Evolutionary conservation across 2,113 vertebrate species (phyloP), one percentile per base, ranked within the genome.

Genomic region (Strix uralensis): DNA sequence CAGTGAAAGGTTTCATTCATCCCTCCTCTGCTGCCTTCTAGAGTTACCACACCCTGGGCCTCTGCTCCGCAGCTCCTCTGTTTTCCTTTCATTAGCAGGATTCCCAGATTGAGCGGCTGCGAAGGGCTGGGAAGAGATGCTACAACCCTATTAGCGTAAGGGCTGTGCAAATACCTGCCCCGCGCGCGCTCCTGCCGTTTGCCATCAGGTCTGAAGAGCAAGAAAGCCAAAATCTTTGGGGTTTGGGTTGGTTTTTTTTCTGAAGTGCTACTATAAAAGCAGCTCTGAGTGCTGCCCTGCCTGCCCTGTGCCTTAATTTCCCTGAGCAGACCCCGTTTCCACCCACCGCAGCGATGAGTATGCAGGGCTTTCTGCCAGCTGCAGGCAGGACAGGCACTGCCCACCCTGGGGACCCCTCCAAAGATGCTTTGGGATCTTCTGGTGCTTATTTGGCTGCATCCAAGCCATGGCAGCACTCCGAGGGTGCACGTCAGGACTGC

Each of bases 1-100:
- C 92, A 78, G 73, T 98, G 98, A 98, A 98, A 98, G 98, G 97
- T 93, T 97, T 95, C 97, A 98, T 98, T 98, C 97, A 96, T 96
- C 88, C 95, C 94, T 92, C 88, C 92, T 81, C 95, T 89, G 95
- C 92, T 93, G 97, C 97, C 97, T 96, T 96, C 92, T 32, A 96
- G 86, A 97, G 97, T 72, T 97, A 93, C 98, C 97, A 97, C 98
- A 81, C 96, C 97, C 98, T 71, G 97, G 96, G 96, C 94, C 96
- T 97, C 95, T 18, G 95, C 96, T 88, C 86, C 27, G 51, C 65
- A 51, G 94, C 70, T 81, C 42, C 65, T 81, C 95, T 97, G 97
- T 98, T 98, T 98, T 97, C 93, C 97, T 98, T 97, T 83, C 97
- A 95, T 97, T 90, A 97, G 96, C 96, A 97, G 98, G 96, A 96